Evolutionary conservation across 2,797 vertebrate genomes (phyloP), one percentile per base, ranked within the genome.

Genomic region (Loriculus beryllinus): DNA sequence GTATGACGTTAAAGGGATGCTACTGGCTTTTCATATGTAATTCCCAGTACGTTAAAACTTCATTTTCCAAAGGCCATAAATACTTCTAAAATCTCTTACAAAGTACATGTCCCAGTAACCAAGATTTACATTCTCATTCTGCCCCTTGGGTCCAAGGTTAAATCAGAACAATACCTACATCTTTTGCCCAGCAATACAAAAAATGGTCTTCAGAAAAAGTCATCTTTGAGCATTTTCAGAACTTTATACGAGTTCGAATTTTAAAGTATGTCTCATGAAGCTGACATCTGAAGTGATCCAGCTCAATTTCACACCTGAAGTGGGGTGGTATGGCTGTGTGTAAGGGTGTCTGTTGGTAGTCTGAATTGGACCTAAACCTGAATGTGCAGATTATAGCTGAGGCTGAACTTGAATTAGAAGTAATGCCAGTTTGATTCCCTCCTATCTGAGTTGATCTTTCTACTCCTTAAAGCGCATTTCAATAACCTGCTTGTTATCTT

Each of bases 381-480:
- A 60, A 21, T 21, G 6, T 82, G 35, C 2, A 60, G 40, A 45
- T 69, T 87, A 48, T 10, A 69, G 37, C 35, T 40, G 63, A 82
- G 31, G n/a, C 2, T 56, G 59, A 72, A 57, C 47, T 51, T 7
- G 63, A 47, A 89, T 64, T 22, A 60, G 87, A 82, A 91, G n/a
- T 77, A 48, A 74, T 39, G 68, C 51, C 86, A 43, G 9, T 35
- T 91, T 63, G 56, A 75, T 87, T 87, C 52, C 14, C 52, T 82
- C 31, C 54, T 67, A 1, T 76, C 59, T 14, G 18, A 52, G 31
- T 2, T 60, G 22, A 87, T 64, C 48, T 48, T 85, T 23, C 71
- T 74, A 19, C 33, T 87, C 49, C 65, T 88, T 0, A 0, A 65
- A 79, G 70, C 12, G 4, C 7, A 33, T 76, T 89, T 93, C 79